A percentile compares a stretch with the other conserved stretches of the same genome.
Evolutionary conservation across 2,113 vertebrate species (phyloP).

Genomic region (Mus spicilegus): DNA sequence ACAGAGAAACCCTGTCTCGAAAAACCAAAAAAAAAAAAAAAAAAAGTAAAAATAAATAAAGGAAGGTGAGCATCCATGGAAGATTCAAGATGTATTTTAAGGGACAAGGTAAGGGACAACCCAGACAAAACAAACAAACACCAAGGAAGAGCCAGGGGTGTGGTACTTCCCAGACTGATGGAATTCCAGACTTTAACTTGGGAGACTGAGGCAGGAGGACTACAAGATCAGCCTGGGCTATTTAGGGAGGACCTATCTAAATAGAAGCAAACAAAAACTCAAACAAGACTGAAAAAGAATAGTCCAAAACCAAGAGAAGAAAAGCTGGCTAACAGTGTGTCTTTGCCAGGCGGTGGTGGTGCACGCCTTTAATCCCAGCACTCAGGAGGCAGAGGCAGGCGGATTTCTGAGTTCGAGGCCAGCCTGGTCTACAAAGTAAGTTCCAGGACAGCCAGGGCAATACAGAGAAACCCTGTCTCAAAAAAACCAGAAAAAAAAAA

Average conservation of each 20-base stretch:
- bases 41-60: not conserved
- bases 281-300: not conserved
- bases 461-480: too few relatives aligned
- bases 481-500: too few relatives aligned
- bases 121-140: not conserved
- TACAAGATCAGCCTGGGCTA: not conserved
- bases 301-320: not conserved
- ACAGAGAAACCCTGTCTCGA: too few relatives aligned
- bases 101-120: not conserved
- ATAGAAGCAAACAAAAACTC: not conserved
- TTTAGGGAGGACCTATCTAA: not conserved
- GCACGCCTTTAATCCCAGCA: too few relatives aligned
- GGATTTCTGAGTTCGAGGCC: too few relatives aligned
- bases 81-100: not conserved
- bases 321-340: not conserved
- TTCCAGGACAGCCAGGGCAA: too few relatives aligned
- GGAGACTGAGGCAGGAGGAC: not conserved
- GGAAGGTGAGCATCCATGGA: not conserved
- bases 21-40: too few relatives aligned
- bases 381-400: too few relatives aligned
- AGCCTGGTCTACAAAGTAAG: too few relatives aligned
- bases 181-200: not conserved
- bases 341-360: too few relatives aligned
- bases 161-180: not conserved
- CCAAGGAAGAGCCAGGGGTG: not conserved